These are phyloP conservation scores for Calephelis virginiensis DNA, from an alignment of 1,140 invertebrate genomes.

Conservation along the genomic window DNA sequence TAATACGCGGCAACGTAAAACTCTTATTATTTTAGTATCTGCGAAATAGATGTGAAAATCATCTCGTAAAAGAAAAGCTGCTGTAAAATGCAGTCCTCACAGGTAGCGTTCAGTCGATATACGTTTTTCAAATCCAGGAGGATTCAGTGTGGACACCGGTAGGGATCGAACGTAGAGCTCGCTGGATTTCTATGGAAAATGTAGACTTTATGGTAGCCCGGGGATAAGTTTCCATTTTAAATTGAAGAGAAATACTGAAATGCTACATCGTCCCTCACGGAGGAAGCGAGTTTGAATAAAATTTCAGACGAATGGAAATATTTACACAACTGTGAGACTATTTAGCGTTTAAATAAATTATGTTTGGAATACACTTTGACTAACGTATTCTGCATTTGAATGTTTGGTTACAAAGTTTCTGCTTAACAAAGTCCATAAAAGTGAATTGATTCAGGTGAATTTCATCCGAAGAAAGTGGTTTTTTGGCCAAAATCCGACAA, in stretches of 20 bases:
- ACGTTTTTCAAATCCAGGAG: constrained; percentile 65
- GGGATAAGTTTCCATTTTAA: constrained; percentile 78
- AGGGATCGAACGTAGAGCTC: constrained; percentile 64
- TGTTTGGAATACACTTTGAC: constrained; percentile 32
- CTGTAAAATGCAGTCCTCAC: constrained; percentile 56
- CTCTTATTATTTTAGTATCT: constrained; percentile 78
- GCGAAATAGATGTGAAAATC: constrained; percentile 71
- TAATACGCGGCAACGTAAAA: constrained; percentile 75
- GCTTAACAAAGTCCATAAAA: constrained; percentile 12
- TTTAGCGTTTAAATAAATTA: constrained; percentile 60
- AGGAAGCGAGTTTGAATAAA: constrained; percentile 64
- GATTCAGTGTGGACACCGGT: constrained; percentile 69
- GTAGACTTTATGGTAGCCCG: constrained; percentile 73
- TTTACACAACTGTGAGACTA: constrained; percentile 61
- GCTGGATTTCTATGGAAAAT: constrained; percentile 75
- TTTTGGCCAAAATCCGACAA: constrained; percentile 64
- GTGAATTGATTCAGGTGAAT: constrained; percentile 32
- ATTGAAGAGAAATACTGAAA: constrained; percentile 74
- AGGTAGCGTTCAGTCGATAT: constrained; percentile 50
- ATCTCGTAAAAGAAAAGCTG: constrained; percentile 76
- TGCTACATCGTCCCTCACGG: constrained; percentile 65
- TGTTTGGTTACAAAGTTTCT: constrained; percentile 10
- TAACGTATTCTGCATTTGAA: background rate
- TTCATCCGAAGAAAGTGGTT: constrained; percentile 46
- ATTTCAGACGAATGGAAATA: constrained; percentile 67